Evolutionary conservation across 2,888 invertebrate species (phyloP).

Genomic region (Eupithecia abbreviata): DNA sequence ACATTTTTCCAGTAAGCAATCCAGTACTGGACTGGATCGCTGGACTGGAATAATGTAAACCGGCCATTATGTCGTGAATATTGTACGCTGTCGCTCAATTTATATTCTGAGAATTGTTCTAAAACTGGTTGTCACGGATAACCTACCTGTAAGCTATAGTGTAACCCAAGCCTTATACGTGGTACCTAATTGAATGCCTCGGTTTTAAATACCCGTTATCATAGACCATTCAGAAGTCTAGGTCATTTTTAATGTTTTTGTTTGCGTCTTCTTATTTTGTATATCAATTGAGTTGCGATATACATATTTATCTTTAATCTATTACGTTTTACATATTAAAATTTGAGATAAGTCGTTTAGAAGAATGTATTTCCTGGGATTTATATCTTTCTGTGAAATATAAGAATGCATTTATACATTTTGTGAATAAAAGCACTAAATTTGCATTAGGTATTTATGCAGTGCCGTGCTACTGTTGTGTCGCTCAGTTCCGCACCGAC

Average conservation of each 20-base stretch:
- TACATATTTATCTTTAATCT: conserved; percentile 5
- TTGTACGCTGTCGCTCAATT: neutral
- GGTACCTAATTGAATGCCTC: conserved; percentile 17
- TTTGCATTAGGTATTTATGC: neutral
- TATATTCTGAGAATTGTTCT: neutral
- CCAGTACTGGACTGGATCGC: too few relatives aligned
- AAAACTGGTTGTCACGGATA: neutral
- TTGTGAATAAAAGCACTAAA: neutral
- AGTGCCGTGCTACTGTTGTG: conserved; percentile 18
- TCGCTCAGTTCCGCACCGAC: too few relatives aligned
- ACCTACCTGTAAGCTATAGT: neutral
- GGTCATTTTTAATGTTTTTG: conserved; percentile 29
- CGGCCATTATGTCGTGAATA: neutral
- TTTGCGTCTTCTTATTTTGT: conserved; percentile 14
- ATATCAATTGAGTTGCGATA: conserved; percentile 9
- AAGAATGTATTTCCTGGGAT: neutral
- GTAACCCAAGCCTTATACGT: neutral
- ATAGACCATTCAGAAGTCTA: conserved; percentile 28
- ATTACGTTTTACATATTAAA: conserved; percentile 8
- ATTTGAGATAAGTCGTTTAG: conserved; percentile 1
- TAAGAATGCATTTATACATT: neutral
- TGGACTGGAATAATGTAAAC: too few relatives aligned
- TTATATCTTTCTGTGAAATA: neutral
- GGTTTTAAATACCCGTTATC: conserved; percentile 19
- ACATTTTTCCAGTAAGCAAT: too few relatives aligned